Evolutionary conservation across 2,888 invertebrate genomes (phyloP).

Genomic region (Cylloceria caligata): DNA sequence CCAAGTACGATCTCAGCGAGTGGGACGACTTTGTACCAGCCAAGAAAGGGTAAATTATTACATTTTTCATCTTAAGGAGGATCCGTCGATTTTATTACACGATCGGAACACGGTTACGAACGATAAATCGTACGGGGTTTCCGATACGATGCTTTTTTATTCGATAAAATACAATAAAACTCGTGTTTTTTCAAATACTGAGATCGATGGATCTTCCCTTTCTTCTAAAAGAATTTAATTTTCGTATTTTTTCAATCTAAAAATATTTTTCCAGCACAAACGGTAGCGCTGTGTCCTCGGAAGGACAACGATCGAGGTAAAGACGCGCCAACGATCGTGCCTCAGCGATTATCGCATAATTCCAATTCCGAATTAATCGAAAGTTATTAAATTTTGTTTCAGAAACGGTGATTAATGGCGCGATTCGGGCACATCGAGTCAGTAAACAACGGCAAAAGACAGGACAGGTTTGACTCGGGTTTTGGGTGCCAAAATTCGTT

Average conservation of each 20-base stretch:
- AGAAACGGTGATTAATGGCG: conserved; percentile 79
- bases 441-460: conserved; percentile 73
- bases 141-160: no score
- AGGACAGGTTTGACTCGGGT: conserved; percentile 80
- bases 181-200: no score
- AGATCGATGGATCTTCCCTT: no score
- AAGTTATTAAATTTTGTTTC: conserved; percentile 62
- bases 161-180: no score
- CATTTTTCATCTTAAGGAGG: background rate
- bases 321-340: conserved; percentile 38
- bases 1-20: conserved; percentile 87
- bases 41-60: conserved; percentile 79
- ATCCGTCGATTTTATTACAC: background rate
- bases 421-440: conserved; percentile 78
- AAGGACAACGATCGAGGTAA: conserved; percentile 81
- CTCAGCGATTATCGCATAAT: background rate
- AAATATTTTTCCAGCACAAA: conserved; percentile 75
- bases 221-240: no score
- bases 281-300: conserved; percentile 76
- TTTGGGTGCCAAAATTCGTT: conserved; percentile 79
- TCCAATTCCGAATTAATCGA: background rate
- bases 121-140: no score
- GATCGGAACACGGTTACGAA: no score
- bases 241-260: background rate
- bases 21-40: conserved; percentile 85